Conservation (phyloP, 2,888 invertebrate species). For the Habroteleia sp. region DNA sequence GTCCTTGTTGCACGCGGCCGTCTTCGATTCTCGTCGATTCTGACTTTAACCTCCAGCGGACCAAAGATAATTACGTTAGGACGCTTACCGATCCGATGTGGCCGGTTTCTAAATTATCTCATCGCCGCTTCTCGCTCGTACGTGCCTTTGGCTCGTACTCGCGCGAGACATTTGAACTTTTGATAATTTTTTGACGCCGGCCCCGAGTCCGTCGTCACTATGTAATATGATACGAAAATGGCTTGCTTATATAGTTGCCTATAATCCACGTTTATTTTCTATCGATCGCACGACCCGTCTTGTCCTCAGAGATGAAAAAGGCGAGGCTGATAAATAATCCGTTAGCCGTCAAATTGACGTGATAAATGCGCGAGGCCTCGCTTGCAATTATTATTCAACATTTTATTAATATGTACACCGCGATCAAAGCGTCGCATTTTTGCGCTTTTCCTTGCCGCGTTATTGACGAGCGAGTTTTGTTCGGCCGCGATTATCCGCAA, state of each 20-base stretch:
- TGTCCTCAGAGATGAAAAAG: conserved; percentile 65
- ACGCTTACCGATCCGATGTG: conserved; percentile 70
- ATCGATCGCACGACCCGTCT: conserved; percentile 66
- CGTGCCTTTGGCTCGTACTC: conserved; percentile 55
- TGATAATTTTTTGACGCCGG: conserved; percentile 65
- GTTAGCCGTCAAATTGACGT: conserved; percentile 65
- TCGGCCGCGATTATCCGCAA: conserved; percentile 26
- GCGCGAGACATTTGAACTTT: conserved; percentile 66
- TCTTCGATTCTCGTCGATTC: conserved; percentile 65
- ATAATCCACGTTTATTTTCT: conserved; percentile 64
- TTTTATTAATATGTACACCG: conserved; percentile 48
- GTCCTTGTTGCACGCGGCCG: conserved; percentile 16
- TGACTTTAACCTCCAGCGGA: conserved; percentile 70
- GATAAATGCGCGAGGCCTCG: conserved; percentile 59
- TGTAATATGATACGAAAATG: conserved; percentile 65
- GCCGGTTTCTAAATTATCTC: conserved; percentile 72
- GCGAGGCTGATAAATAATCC: conserved; percentile 65
- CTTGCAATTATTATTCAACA: conserved; percentile 55
- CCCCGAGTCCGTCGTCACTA: conserved; percentile 62
- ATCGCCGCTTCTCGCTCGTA: conserved; percentile 60
- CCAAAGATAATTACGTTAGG: conserved; percentile 71
- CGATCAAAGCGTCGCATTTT: conserved; percentile 51
- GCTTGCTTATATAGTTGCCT: conserved; percentile 64
- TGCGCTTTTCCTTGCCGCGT: conserved; percentile 30
- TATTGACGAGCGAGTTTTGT: conserved; percentile 38